Evolutionary conservation across 2,797 vertebrate species (phyloP).

Genomic region (Meriones psammophilus): DNA sequence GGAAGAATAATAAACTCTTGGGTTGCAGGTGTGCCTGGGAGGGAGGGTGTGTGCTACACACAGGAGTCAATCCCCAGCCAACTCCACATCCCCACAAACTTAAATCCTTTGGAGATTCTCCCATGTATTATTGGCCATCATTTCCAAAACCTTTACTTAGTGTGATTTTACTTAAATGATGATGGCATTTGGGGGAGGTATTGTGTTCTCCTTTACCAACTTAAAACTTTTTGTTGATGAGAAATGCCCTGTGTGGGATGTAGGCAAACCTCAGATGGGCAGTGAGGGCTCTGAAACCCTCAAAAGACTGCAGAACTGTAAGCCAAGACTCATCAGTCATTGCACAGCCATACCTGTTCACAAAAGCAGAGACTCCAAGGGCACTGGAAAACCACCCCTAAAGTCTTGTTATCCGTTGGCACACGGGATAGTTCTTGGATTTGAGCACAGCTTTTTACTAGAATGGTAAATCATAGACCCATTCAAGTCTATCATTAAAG

Average conservation of each 20-base stretch:
- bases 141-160: not conserved
- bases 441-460: not conserved
- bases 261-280: not conserved
- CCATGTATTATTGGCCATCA: not conserved
- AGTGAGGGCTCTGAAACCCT: not conserved
- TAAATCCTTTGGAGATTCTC: not conserved
- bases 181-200: not conserved
- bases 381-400: not conserved
- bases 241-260: not conserved
- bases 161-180: not conserved
- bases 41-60: not conserved
- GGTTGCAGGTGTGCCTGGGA: not conserved
- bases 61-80: no score
- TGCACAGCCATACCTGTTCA: not conserved
- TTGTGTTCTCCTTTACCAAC: not conserved
- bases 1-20: not conserved
- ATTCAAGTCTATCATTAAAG: not conserved
- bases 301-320: not conserved
- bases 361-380: not conserved
- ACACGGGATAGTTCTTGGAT: not conserved
- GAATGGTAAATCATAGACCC: not conserved
- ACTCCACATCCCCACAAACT: not conserved
- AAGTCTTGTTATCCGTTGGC: not conserved
- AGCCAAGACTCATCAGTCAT: not conserved
- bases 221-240: not conserved